Evolutionary conservation across 2,797 vertebrate genomes (phyloP).

Genomic region (Cynopterus sphinx): DNA sequence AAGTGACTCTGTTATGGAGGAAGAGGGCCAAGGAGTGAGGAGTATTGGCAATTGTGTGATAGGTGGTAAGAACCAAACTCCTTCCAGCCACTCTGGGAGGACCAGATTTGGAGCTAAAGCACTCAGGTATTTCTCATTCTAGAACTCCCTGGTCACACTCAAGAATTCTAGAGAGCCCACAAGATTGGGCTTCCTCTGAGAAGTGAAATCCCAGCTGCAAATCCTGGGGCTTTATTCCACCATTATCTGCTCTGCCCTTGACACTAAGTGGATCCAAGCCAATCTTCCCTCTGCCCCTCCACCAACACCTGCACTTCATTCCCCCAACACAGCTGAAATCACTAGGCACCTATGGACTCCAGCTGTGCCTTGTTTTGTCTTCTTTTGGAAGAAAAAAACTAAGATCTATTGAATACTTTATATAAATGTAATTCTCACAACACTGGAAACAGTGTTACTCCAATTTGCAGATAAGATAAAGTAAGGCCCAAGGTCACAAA

Average conservation of each 20-base stretch:
- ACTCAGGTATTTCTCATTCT: not conserved
- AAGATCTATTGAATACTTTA: not conserved
- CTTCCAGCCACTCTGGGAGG: rapidly evolving
- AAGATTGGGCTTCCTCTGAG: not conserved
- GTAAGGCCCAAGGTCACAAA: not conserved
- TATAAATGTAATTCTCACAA: not conserved
- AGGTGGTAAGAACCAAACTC: not conserved
- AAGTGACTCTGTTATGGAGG: not conserved
- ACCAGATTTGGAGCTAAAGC: rapidly evolving
- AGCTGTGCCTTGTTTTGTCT: not conserved
- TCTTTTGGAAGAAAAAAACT: not conserved
- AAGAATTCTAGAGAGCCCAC: rapidly evolving
- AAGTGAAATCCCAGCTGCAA: not conserved
- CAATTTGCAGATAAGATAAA: not conserved
- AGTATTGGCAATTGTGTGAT: no score
- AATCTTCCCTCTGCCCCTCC: not conserved
- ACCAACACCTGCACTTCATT: not conserved
- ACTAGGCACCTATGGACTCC: not conserved
- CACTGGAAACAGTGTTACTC: not conserved
- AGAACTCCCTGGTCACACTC: rapidly evolving
- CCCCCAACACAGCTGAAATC: rapidly evolving
- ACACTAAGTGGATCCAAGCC: no score
- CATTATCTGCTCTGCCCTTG: not conserved
- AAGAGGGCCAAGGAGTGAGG: not conserved
- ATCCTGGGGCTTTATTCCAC: no score